These are phyloP conservation scores for Meiosimyza decipiens DNA, from an alignment of 2,888 invertebrate genomes.

Conservation along the genomic window DNA sequence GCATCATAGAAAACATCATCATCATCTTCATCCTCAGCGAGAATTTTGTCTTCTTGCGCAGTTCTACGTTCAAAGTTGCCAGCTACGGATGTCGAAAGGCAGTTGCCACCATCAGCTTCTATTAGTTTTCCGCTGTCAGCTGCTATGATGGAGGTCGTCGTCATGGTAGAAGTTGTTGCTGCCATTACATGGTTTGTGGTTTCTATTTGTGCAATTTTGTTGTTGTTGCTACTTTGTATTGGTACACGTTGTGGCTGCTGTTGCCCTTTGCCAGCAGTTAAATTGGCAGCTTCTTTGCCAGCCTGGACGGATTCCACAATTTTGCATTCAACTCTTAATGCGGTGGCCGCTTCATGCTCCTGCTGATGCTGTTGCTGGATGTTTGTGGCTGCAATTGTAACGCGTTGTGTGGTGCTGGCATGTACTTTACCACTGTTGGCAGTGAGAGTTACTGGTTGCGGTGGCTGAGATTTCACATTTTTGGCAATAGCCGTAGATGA, in stretches of 20 bases:
- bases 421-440: slow-evolving; percentile 35
- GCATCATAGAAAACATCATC: slow-evolving; percentile 66
- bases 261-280: slow-evolving; percentile 30
- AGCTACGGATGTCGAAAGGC: background rate
- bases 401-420: slow-evolving; percentile 7
- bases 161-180: slow-evolving; percentile 38
- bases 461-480: background rate
- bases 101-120: background rate
- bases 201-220: slow-evolving; percentile 42
- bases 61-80: background rate
- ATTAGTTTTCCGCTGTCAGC: background rate
- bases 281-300: no score
- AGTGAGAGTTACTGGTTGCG: slow-evolving; percentile 23
- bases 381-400: slow-evolving; percentile 13
- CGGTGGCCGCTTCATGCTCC: background rate
- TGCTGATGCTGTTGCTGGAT: slow-evolving; percentile 17
- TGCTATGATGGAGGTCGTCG: slow-evolving; percentile 41
- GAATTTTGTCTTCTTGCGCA: slow-evolving; percentile 32
- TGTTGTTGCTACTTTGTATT: slow-evolving; percentile 37
- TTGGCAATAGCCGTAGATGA: slow-evolving; percentile 52
- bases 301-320: no score
- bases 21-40: slow-evolving; percentile 52
- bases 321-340: no score
- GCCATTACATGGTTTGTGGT: slow-evolving; percentile 41
- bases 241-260: background rate